phyloP scores from a whole-genome alignment of 2,113 vertebrate genomes.

The Hylia prasina region DNA sequence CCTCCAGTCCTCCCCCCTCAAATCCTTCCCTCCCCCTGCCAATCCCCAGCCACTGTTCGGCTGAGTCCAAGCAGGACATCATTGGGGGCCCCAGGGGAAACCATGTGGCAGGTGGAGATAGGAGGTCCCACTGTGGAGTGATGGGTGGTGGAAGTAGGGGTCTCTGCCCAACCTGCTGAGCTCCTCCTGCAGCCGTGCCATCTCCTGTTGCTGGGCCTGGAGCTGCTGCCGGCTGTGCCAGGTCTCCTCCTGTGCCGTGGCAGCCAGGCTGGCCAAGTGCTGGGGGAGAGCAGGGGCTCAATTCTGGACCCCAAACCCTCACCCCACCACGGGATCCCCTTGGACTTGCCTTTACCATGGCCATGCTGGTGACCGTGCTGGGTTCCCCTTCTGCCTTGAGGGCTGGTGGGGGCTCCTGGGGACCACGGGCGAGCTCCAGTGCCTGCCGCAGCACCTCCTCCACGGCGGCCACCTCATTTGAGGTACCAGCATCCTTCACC shows the following conservation, averaged over 20 bases:
- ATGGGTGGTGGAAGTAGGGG: neutral
- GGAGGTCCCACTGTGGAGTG: neutral
- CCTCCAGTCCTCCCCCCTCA: neutral
- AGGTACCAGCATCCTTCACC: neutral
- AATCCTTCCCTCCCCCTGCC: neutral
- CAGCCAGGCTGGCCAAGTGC: neutral
- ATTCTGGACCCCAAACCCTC: rapidly evolving
- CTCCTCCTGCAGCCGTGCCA: conserved; percentile 45
- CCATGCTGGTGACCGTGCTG: neutral
- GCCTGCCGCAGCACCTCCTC: neutral
- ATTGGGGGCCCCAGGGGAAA: neutral
- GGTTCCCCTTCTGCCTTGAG: neutral
- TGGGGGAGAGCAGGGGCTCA: neutral
- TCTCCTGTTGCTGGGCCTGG: neutral
- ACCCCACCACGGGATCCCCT: neutral
- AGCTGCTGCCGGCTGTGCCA: conserved; percentile 34
- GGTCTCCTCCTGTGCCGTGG: neutral
- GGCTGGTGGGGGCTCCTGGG: neutral
- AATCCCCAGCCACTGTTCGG: neutral
- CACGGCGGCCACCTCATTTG: neutral
- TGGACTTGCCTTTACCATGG: neutral
- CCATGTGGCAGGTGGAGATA: neutral
- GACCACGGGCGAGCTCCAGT: rapidly evolving
- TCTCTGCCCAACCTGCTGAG: conserved; percentile 56
- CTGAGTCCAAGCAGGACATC: neutral